Base-by-base conservation (phyloP, 2,888 invertebrate genomes). In the Pinctada fucata region DNA sequence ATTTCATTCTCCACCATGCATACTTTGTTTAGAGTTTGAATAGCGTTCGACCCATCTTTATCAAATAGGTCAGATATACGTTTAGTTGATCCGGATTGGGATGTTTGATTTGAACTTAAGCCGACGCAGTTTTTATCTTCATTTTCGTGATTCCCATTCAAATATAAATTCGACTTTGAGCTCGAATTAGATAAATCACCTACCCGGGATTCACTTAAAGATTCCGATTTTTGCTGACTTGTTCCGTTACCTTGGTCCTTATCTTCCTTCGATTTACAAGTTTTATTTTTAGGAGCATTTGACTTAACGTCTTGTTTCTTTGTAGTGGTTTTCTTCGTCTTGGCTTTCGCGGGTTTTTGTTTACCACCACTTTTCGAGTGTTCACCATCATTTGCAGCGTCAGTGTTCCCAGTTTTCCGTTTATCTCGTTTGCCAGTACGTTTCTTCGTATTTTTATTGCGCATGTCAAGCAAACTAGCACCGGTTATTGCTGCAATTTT, bases 401-500 rank as follows among this genome's bases (percentile, higher is more conserved):
- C 16, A 45, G 31, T 31, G 5, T 50, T 71, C 13, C 3, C n/a
- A n/a, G 71, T 16, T 5, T 71, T 52, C 6, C 48, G 10, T 8
- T 48, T 52, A n/a, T 71, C 71, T 8, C 68, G 71, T 71, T 52
- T 75, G 2, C 6, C 69, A 3, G 63, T 58, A 10, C 75, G 68
- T 58, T 48, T 68, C 63, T 58, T 75, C 10, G 49, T n/a, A 2
- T 63, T 69, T 67, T 73, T 73, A 65, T 65, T 66, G 58, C 58
- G 58, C 47, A 47, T 13, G 8, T 48, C 16, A 10, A 67, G 75
- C 45, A 78, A 50, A 31, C 48, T 73, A 50, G 78, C 78, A 74
- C 78, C 78, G 2, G 78, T 78, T 8, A 78, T 78, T 10, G 71
- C 71, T 10, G 78, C 78, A 3, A 78, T 67, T 63, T 78, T 78